A percentile compares a stretch with the other conserved stretches of the same genome.
Conservation (phyloP, 2,888 invertebrate species). For the Torymus tubicola region DNA sequence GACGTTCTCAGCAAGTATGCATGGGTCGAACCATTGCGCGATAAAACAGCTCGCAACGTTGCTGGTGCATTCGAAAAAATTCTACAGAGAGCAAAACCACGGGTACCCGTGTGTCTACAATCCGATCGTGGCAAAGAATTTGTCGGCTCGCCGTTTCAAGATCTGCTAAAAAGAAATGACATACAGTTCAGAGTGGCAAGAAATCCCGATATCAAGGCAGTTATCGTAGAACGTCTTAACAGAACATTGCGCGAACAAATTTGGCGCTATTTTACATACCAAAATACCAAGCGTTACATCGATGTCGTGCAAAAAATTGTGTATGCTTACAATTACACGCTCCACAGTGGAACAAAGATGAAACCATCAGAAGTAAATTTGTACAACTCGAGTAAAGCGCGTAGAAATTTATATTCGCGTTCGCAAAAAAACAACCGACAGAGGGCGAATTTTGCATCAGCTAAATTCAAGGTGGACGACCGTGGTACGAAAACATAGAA, state of each 20-base stretch:
- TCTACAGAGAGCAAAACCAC: no score
- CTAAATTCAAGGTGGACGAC: not conserved
- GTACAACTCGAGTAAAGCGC: not conserved
- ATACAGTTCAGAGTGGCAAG: no score
- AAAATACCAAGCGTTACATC: not conserved
- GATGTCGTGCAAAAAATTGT: not conserved
- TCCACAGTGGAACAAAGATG: no score
- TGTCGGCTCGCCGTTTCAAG: no score
- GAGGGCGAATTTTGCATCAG: not conserved
- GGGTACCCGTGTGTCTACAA: no score
- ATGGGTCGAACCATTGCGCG: constrained; percentile 59
- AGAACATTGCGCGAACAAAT: not conserved
- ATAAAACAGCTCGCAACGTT: constrained; percentile 53
- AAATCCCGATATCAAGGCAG: no score
- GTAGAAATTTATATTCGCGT: not conserved
- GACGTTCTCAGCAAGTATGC: constrained; percentile 56
- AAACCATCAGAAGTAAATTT: not conserved
- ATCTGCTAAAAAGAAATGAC: no score
- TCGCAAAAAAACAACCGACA: not conserved
- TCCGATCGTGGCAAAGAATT: no score
- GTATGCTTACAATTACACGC: no score
- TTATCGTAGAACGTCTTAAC: not conserved
- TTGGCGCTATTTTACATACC: not conserved
- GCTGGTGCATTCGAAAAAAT: not conserved
- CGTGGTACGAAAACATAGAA: no score